Evolutionary conservation across 2,797 vertebrate species (phyloP), one percentile per base, ranked within the genome.

Genomic region (Scolopax rusticola): DNA sequence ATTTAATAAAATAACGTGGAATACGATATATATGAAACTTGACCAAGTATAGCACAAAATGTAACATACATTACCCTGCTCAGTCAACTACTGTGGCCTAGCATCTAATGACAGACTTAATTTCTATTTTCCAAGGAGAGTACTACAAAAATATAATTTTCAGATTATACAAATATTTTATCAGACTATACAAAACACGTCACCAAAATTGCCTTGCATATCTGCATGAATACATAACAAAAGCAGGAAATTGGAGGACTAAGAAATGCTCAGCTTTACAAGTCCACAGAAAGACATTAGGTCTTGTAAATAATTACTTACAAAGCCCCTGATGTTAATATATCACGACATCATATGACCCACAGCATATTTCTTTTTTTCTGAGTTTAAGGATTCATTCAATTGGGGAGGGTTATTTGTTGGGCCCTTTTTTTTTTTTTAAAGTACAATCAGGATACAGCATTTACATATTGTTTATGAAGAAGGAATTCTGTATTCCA

Each of bases 1-100:
- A 99, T 98, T 99, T 99, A 99, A 99, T 99, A 99, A 99, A 99
- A 99, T 99, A 99, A 99, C 98, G 71, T 97, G 97, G 98, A 99
- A 98, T 98, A 98, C 98, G 86, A 98, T 98, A 98, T 98, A 98
- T 98, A 98, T 98, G 98, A 98, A 98, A 98, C 98, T 98, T 98
- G 98, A 98, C 98, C 98, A 98, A 99, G 97, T 98, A 98, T 81
- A 98, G 97, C 97, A 92, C 92, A 63, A 97, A 97, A 97, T 60
- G 78, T 74, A 97, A 97, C 98, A 97, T 98, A 97, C 96, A 98
- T 99, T 98, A 98, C 87, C 96, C 98, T 96, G 97, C 95, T 97
- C 98, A 95, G 97, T 97, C 98, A 96, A 97, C 98, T 98, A 97
- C 97, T 97, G 97, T 98, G 97, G 98, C 94, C 97, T 77, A 14